Percentiles rank a stretch among this genome's conserved stretches.
Evolutionary conservation across 2,113 vertebrate genomes (phyloP).

Genomic region (Dendropsophus ebraccatus): DNA sequence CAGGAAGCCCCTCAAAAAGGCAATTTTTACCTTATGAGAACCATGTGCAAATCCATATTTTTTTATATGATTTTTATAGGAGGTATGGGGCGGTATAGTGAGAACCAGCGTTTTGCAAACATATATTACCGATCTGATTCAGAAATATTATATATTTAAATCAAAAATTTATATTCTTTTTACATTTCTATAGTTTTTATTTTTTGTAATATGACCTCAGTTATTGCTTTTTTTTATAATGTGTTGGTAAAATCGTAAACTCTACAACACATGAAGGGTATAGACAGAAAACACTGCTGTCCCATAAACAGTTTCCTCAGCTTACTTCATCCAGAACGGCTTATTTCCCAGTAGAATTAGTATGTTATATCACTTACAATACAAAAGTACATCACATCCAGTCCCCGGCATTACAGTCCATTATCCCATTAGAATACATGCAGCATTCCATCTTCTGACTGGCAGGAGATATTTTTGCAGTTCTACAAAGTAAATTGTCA

Average conservation of each 20-base stretch:
- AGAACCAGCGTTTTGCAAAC: no score
- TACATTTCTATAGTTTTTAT: no score
- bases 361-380: background rate
- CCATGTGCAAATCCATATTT: no score
- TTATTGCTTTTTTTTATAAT: conserved; percentile 10
- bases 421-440: background rate
- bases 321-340: background rate
- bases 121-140: no score
- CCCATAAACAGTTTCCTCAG: background rate
- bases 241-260: background rate
- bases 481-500: background rate
- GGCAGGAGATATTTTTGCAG: background rate
- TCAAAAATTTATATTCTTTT: no score
- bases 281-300: background rate
- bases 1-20: no score
- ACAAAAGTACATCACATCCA: background rate
- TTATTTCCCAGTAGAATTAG: background rate
- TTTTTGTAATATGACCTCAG: background rate
- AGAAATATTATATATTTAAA: no score
- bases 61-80: no score
- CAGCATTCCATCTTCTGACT: background rate
- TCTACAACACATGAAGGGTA: background rate
- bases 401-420: background rate
- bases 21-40: no score
- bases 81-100: no score